Percentiles rank a stretch among this genome's conserved stretches.
Evolutionary conservation across 2,888 invertebrate species (phyloP).

Genomic region (Myopa testacea): DNA sequence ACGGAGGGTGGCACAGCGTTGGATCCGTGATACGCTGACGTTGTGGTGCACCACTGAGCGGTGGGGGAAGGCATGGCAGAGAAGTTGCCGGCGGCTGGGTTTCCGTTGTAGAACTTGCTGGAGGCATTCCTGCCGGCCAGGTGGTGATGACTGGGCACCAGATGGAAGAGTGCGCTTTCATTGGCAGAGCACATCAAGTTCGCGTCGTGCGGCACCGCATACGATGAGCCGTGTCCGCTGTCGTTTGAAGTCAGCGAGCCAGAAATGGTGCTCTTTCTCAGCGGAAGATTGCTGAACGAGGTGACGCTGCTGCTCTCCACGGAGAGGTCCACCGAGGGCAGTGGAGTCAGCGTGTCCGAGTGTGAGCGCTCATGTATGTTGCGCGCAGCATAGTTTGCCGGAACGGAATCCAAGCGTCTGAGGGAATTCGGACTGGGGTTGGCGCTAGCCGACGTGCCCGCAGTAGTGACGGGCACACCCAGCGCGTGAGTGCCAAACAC

Average conservation of each 20-base stretch:
- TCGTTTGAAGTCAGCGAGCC: conserved; percentile 92
- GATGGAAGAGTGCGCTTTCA: conserved; percentile 29
- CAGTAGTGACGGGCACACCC: conserved; percentile 24
- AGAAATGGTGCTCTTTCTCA: conserved; percentile 83
- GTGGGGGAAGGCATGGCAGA: conserved; percentile 16
- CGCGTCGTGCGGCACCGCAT: conserved; percentile 69
- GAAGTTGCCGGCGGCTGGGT: conserved; percentile 12
- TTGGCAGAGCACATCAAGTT: conserved; percentile 17
- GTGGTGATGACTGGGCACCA: conserved; percentile 32
- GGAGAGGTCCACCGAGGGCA: conserved; percentile 89
- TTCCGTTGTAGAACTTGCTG: conserved; percentile 4
- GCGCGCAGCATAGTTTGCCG: conserved; percentile 72
- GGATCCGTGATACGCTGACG: conserved; percentile 12
- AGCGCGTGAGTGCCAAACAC: conserved; percentile 44
- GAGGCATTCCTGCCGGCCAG: conserved; percentile 18
- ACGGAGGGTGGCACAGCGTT: background rate
- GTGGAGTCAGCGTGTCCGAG: conserved; percentile 84
- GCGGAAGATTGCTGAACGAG: conserved; percentile 88
- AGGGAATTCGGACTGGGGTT: conserved; percentile 71
- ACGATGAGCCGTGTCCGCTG: conserved; percentile 88
- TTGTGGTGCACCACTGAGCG: conserved; percentile 17
- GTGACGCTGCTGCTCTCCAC: conserved; percentile 96
- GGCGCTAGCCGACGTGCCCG: conserved; percentile 42
- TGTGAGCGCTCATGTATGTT: conserved; percentile 89
- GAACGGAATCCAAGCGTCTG: conserved; percentile 73